Percentiles rank a stretch among this genome's conserved stretches.
These are phyloP conservation scores for Zoanthus sansibaricus DNA, from an alignment of 92 coral and sea anemone genomes.

Conservation along the genomic window DNA sequence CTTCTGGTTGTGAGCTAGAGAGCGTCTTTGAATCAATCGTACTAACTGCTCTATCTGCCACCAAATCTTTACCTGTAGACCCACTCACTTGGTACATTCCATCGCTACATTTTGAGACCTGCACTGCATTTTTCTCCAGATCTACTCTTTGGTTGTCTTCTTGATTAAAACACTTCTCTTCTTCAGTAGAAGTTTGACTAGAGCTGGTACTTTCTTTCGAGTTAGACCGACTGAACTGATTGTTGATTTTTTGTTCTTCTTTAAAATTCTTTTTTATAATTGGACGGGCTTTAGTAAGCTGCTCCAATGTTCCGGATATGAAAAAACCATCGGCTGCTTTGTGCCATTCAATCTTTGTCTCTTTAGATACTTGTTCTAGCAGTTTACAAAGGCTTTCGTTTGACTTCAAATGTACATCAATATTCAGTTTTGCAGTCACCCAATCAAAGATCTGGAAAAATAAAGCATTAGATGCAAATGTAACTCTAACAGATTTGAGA, in stretches of 20 bases:
- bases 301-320: slow-evolving; percentile 32
- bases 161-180: neutral
- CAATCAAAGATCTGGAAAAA: slow-evolving; percentile 17
- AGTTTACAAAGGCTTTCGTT: neutral
- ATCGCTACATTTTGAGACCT: neutral
- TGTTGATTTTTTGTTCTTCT: neutral
- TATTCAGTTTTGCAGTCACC: slow-evolving; percentile 30
- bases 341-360: slow-evolving; percentile 22
- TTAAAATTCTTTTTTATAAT: neutral
- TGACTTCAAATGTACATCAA: neutral
- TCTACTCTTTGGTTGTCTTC: neutral
- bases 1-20: neutral
- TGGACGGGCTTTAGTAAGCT: slow-evolving; percentile 10
- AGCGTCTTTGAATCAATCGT: neutral
- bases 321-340: slow-evolving; percentile 36
- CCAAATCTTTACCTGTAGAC: neutral
- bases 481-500: too few species aligned
- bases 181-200: neutral
- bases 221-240: neutral
- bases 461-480: too few species aligned
- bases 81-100: neutral
- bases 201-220: neutral
- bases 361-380: slow-evolving; percentile 12
- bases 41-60: neutral
- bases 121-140: neutral